Conservation (phyloP, 2,888 invertebrate genomes). For the Chromoteleia sp. region DNA sequence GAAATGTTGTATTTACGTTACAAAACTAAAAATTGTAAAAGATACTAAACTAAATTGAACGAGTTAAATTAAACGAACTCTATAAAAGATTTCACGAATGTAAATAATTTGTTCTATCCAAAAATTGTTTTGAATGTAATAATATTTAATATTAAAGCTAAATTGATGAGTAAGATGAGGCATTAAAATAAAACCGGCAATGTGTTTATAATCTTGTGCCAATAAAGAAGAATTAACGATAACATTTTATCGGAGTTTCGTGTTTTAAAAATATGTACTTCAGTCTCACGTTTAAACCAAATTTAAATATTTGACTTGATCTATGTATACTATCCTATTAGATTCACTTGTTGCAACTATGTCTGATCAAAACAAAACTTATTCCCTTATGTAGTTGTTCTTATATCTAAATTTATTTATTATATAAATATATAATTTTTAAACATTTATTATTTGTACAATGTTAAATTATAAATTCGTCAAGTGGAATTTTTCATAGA, state of each 20-base stretch:
- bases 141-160: background rate
- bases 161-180: background rate
- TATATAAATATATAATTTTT: too few species aligned
- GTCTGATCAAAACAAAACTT: slow-evolving; percentile 29
- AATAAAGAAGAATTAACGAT: slow-evolving; percentile 1
- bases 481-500: too few species aligned
- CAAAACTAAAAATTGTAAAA: too few species aligned
- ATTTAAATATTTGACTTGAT: background rate
- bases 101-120: too few species aligned
- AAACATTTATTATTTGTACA: too few species aligned
- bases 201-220: background rate
- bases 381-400: slow-evolving; percentile 3
- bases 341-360: background rate
- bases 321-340: background rate
- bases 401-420: background rate
- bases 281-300: background rate
- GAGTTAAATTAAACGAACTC: too few species aligned
- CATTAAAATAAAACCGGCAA: background rate
- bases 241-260: background rate
- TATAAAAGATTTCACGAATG: too few species aligned
- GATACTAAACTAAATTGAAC: too few species aligned
- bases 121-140: too few species aligned
- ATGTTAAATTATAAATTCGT: too few species aligned
- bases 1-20: too few species aligned
- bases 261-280: background rate